Evolutionary conservation across 2,888 invertebrate genomes (phyloP).

Genomic region (Panorpa germanica): DNA sequence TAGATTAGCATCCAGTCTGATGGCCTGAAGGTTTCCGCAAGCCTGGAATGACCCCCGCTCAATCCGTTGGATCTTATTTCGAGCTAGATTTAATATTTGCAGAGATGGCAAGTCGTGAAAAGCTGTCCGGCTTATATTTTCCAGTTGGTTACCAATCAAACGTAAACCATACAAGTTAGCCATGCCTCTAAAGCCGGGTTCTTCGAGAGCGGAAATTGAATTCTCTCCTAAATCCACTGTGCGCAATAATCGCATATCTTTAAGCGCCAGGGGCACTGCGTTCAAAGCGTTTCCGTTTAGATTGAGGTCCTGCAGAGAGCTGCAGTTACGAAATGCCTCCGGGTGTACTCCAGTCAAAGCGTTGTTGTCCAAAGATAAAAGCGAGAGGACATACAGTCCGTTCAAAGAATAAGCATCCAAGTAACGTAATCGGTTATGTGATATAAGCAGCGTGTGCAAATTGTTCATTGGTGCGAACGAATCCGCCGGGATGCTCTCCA

Average conservation of each 20-base stretch:
- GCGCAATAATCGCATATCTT: slow-evolving; percentile 68
- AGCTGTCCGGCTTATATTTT: slow-evolving; percentile 60
- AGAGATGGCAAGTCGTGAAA: slow-evolving; percentile 62
- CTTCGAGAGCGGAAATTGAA: slow-evolving; percentile 59
- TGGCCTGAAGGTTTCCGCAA: slow-evolving; percentile 63
- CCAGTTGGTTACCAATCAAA: slow-evolving; percentile 73
- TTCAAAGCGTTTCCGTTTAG: slow-evolving; percentile 72
- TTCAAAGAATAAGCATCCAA: slow-evolving; percentile 74
- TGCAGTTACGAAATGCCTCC: slow-evolving; percentile 79
- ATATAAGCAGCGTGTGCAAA: slow-evolving; percentile 71
- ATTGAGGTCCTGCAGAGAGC: slow-evolving; percentile 76
- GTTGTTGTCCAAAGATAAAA: slow-evolving; percentile 75
- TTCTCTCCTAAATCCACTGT: slow-evolving; percentile 87
- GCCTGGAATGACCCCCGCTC: slow-evolving; percentile 67
- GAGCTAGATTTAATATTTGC: slow-evolving; percentile 73
- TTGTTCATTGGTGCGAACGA: slow-evolving; percentile 86
- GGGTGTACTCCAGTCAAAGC: slow-evolving; percentile 65
- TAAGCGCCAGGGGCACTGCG: slow-evolving; percentile 60
- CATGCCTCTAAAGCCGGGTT: slow-evolving; percentile 67
- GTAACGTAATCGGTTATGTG: slow-evolving; percentile 68
- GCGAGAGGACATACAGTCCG: slow-evolving; percentile 69
- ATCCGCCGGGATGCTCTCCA: slow-evolving; percentile 69
- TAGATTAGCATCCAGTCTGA: slow-evolving; percentile 71
- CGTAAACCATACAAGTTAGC: slow-evolving; percentile 72
- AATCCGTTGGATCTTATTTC: slow-evolving; percentile 61